phyloP scores from a whole-genome alignment of 2,797 vertebrate species.

The Rousettus madagascariensis region DNA sequence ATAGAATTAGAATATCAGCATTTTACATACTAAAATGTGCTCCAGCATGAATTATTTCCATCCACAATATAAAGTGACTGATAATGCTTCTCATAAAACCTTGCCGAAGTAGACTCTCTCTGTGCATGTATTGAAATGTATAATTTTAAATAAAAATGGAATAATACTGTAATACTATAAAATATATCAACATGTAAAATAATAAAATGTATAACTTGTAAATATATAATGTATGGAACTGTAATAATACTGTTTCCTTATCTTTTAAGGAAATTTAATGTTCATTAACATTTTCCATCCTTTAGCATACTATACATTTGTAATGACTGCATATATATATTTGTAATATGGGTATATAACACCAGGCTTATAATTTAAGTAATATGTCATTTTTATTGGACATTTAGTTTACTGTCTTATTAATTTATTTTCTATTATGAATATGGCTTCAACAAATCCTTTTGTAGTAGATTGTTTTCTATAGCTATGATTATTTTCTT shows the following conservation, averaged over 20 bases:
- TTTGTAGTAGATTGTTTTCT: not conserved
- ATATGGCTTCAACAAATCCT: not conserved
- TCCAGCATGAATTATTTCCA: not conserved
- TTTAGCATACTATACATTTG: not conserved
- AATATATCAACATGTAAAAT: not conserved
- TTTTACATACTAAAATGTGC: not conserved
- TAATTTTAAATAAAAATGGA: not conserved
- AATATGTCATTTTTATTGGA: not conserved
- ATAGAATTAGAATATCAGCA: not conserved
- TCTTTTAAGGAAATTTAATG: not conserved
- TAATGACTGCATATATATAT: not conserved
- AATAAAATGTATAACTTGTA: not conserved
- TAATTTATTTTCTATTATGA: not conserved
- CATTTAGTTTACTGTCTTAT: not conserved
- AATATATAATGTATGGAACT: not conserved
- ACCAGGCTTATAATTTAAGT: not conserved
- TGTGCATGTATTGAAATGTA: not conserved
- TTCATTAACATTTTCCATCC: not conserved
- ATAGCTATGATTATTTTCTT: not conserved
- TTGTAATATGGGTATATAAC: too few relatives aligned
- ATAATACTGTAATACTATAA: not conserved
- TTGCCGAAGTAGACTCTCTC: not conserved
- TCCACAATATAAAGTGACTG: not conserved
- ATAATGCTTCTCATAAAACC: not conserved
- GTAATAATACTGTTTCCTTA: not conserved